A percentile compares a stretch with the other conserved stretches of the same genome.
These are phyloP conservation scores for Microtus ochrogaster DNA, from an alignment of 2,113 vertebrate species.

Conservation along the genomic window DNA sequence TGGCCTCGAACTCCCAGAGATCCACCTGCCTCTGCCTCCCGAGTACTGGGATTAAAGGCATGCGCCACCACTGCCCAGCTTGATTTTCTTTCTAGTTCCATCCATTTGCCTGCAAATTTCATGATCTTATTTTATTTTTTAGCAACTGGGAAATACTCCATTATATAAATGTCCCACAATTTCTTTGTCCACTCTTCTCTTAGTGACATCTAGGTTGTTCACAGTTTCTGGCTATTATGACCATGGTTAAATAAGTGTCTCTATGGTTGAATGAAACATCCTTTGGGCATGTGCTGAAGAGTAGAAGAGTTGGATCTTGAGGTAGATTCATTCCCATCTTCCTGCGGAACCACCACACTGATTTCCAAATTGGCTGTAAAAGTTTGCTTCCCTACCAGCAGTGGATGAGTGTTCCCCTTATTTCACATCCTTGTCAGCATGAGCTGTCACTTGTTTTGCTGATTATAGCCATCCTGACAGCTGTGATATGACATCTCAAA, in stretches of 20 bases:
- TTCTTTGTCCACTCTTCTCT: too few species aligned
- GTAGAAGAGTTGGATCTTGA: background rate
- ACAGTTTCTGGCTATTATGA: background rate
- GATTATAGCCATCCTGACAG: background rate
- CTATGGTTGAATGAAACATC: background rate
- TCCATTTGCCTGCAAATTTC: too few species aligned
- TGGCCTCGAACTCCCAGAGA: too few species aligned
- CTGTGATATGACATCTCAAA: background rate
- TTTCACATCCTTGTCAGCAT: background rate
- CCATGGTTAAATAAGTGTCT: background rate
- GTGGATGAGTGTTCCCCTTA: background rate
- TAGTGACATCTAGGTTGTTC: background rate
- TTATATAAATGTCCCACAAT: too few species aligned
- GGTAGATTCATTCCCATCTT: background rate
- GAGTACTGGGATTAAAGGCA: too few species aligned
- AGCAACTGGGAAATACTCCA: too few species aligned
- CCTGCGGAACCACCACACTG: background rate
- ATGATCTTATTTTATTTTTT: too few species aligned
- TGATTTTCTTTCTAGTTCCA: too few species aligned
- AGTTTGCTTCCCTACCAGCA: background rate
- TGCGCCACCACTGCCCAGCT: too few species aligned
- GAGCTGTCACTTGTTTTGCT: background rate
- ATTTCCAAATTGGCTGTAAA: background rate
- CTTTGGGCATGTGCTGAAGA: background rate
- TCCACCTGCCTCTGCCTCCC: too few species aligned